Percentiles rank a stretch among this genome's conserved stretches.
Evolutionary conservation across 2,888 invertebrate species (phyloP).

Genomic region (Heliconius ismenius): DNA sequence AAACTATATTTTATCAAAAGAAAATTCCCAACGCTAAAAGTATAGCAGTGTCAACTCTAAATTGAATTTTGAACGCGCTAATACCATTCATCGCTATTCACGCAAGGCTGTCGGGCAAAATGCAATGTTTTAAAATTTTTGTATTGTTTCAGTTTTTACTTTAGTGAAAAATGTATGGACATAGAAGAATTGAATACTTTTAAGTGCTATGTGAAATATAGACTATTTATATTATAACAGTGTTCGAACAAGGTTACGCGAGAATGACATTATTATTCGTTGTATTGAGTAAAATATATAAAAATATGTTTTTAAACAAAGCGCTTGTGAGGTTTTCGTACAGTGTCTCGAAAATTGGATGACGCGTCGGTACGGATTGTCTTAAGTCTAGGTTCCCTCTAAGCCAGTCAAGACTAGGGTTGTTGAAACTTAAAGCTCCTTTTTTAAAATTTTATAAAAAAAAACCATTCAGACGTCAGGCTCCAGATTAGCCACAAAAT

Average conservation of each 20-base stretch:
- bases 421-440: too few relatives aligned
- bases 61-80: slow-evolving; percentile 32
- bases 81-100: slow-evolving; percentile 26
- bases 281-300: too few relatives aligned
- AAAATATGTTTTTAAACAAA: background rate
- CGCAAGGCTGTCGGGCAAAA: slow-evolving; percentile 12
- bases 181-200: background rate
- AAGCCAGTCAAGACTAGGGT: too few relatives aligned
- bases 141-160: slow-evolving; percentile 21
- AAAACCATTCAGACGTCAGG: slow-evolving; percentile 34
- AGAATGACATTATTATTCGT: too few relatives aligned
- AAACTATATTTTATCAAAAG: slow-evolving; percentile 12
- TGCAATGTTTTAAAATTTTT: slow-evolving; percentile 5
- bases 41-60: slow-evolving; percentile 19
- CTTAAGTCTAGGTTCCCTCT: too few relatives aligned
- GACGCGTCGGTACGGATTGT: too few relatives aligned
- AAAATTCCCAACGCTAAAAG: slow-evolving; percentile 12
- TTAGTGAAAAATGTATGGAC: background rate
- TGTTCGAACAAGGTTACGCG: background rate
- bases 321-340: background rate
- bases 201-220: background rate
- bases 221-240: background rate
- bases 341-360: background rate
- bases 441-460: too few relatives aligned
- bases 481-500: slow-evolving; percentile 47